Conservation (phyloP, 37 sponge, comb jelly and placozoan species). For the Theonella swinhoei region DNA sequence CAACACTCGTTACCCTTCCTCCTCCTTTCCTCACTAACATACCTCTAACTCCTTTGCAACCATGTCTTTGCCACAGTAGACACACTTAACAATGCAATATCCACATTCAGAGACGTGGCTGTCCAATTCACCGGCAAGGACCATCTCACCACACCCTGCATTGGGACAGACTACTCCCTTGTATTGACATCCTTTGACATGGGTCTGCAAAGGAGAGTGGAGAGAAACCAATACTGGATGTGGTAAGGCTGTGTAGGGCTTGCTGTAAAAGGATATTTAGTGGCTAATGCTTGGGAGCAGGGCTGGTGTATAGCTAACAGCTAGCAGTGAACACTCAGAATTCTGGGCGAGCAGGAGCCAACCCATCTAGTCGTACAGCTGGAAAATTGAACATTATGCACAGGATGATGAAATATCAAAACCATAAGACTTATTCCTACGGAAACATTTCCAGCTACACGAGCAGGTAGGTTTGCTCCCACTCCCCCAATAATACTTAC, state of each 20-base stretch:
- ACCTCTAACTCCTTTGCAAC: constrained; percentile 32
- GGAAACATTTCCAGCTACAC: neutral
- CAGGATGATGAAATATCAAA: neutral
- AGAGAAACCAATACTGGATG: neutral
- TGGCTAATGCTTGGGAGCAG: no score
- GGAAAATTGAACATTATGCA: neutral
- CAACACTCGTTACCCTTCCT: neutral
- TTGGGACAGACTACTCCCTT: constrained; percentile 36
- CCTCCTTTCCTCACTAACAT: neutral
- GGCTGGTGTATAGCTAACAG: no score
- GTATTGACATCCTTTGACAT: constrained; percentile 40
- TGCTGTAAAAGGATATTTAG: no score
- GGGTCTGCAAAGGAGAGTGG: constrained; percentile 1
- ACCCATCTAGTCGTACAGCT: neutral
- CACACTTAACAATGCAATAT: constrained; percentile 7
- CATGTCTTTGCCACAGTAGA: constrained; percentile 27
- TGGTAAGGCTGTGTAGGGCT: neutral
- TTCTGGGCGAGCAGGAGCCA: neutral
- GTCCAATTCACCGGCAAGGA: constrained; percentile 11
- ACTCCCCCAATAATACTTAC: neutral
- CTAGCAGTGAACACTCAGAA: neutral
- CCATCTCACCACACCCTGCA: constrained; percentile 32
- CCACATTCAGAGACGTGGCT: constrained; percentile 41
- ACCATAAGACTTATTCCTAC: neutral
- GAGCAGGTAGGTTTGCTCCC: neutral